A percentile compares a stretch with the other conserved stretches of the same genome.
Conservation (phyloP, 37 sponge, comb jelly and placozoan genomes). For the Ephydatia muelleri region DNA sequence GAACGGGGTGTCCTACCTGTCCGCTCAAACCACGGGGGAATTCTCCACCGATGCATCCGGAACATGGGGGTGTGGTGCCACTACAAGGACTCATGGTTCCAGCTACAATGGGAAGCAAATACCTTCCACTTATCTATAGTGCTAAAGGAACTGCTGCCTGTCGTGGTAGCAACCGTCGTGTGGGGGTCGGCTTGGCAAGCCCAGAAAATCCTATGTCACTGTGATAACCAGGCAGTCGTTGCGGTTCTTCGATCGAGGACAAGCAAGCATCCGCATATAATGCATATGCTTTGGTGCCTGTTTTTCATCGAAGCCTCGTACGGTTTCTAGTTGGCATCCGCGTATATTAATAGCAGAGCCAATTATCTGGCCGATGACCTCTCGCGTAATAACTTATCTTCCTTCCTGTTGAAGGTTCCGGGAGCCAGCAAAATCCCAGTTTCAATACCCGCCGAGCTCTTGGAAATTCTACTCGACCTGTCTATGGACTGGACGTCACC, state of each 20-base stretch:
- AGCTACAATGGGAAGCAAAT: no score
- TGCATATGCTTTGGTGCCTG: conserved; percentile 46
- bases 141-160: conserved; percentile 58
- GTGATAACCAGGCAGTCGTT: no score
- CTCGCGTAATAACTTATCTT: no score
- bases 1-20: no score
- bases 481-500: conserved; percentile 17
- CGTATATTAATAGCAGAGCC: not conserved
- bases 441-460: not conserved
- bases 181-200: no score
- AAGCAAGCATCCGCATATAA: conserved; percentile 9
- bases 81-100: conserved; percentile 13
- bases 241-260: no score
- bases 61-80: conserved; percentile 31
- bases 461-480: not conserved
- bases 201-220: no score
- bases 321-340: no score
- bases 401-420: no score
- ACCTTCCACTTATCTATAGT: not conserved
- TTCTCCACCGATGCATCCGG: conserved; percentile 34
- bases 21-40: no score
- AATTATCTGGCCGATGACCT: conserved; percentile 11
- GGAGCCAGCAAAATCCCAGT: not conserved
- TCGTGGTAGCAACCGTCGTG: no score
- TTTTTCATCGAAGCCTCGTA: no score